Conservation (phyloP, 2,113 vertebrate genomes). For the Macquaria australasica region DNA sequence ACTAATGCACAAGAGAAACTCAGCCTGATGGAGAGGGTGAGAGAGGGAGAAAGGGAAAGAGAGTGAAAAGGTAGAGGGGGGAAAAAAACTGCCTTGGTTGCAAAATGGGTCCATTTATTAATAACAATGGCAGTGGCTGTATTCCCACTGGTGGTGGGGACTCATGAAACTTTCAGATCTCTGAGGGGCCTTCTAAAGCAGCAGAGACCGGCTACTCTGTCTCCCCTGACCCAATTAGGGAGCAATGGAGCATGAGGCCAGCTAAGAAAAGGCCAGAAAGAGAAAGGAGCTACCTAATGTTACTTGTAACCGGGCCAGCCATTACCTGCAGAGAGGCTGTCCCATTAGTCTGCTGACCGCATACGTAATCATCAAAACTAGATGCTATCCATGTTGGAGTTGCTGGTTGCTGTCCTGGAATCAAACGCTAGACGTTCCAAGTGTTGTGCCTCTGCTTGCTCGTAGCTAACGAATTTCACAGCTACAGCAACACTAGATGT, state of each 20-base stretch:
- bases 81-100: conserved; percentile 80
- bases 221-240: conserved; percentile 87
- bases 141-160: conserved; percentile 81
- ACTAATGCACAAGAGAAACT: conserved; percentile 75
- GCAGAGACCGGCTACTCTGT: conserved; percentile 83
- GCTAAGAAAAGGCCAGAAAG: conserved; percentile 71
- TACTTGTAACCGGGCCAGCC: conserved; percentile 61
- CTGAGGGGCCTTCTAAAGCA: conserved; percentile 84
- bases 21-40: conserved; percentile 64
- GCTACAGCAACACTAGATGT: conserved; percentile 38
- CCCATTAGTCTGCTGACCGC: conserved; percentile 61
- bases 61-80: conserved; percentile 58
- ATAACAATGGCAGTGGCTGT: conserved; percentile 86
- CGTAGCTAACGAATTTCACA: conserved; percentile 24
- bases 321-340: conserved; percentile 69
- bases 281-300: conserved; percentile 71
- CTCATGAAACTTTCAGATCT: conserved; percentile 90
- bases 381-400: conserved; percentile 35
- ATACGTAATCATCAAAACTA: conserved; percentile 56
- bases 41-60: conserved; percentile 57
- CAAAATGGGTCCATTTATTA: conserved; percentile 87
- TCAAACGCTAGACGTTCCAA: background rate
- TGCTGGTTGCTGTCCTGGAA: conserved; percentile 17
- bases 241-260: conserved; percentile 80
- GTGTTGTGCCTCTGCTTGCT: conserved; percentile 4